A percentile compares a stretch with the other conserved stretches of the same genome.
These are phyloP conservation scores for Microctonus brassicae DNA, from an alignment of 2,888 invertebrate genomes.

Conservation along the genomic window DNA sequence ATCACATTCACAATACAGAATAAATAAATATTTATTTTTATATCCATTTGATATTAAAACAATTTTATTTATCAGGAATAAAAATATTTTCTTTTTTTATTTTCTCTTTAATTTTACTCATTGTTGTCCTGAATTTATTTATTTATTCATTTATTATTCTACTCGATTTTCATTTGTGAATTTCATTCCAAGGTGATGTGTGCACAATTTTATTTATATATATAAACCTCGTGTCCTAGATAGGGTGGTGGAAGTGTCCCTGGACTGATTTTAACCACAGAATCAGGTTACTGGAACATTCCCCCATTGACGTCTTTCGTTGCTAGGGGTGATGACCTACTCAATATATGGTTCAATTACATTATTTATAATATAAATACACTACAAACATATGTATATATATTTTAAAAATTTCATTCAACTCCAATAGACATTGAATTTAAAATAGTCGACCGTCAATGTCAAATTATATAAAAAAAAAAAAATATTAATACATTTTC, in stretches of 20 bases:
- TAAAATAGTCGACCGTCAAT: no score
- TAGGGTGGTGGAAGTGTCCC: not conserved
- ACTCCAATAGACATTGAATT: no score
- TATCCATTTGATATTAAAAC: no score
- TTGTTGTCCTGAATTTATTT: not conserved
- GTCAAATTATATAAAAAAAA: not conserved
- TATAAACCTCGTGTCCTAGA: not conserved
- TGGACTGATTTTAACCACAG: not conserved
- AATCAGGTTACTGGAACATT: slow-evolving; percentile 45
- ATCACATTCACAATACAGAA: not conserved
- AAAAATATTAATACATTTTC: no score
- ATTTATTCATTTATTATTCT: not conserved
- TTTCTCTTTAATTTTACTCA: not conserved
- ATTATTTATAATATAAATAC: no score
- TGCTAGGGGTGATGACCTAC: slow-evolving; percentile 53
- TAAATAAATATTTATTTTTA: no score
- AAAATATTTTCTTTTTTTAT: not conserved
- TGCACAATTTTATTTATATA: not conserved
- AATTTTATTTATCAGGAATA: no score
- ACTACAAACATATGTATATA: no score
- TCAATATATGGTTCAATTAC: no score
- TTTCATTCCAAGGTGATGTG: not conserved
- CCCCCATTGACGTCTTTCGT: slow-evolving; percentile 43
- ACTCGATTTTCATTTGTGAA: not conserved
- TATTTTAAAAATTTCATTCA: no score